Base-by-base conservation (phyloP, 2,113 vertebrate genomes). In the Hystrix cristata region DNA sequence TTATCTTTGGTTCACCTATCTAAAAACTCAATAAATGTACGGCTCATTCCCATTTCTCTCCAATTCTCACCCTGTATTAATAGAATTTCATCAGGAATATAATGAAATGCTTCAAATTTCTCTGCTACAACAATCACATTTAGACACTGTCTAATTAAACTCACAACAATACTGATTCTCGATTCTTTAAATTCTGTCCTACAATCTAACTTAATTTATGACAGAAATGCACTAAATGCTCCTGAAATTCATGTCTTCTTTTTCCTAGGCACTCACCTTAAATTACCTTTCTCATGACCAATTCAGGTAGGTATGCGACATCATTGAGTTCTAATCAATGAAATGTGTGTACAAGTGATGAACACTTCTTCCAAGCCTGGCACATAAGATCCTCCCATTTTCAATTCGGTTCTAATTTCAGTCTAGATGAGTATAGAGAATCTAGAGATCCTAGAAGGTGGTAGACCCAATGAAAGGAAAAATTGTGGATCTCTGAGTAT, bases 101-200 rank as follows among this genome's bases (percentile, higher is more conserved):
- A 87, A 92, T 76, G 31, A 97, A 69, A 12, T 48, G n/a, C 46
- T 53, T 71, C 87, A 84, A 12, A 76, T 95, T 91, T 95, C 25
- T 84, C 90, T 84, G 38, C 91, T 74, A 69, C 3, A 81, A 93
- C 46, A 94, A 72, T 90, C 62, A 76, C 31, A 1, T 90, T 92
- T 95, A 90, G 84, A 88, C 60, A 78, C n/a, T 95, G 87, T 87
- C 65, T 93, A 93, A 95, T 91, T 97, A 97, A 97, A 95, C 87
- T 95, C 87, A 94, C 34, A 83, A 13, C 57, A 74, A 64, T 94
- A 81, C 51, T 81, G 87, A 90, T 96, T 94, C 38, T 76, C 95
- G 95, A 95, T 94, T 53, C 51, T 84, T 18, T 78, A 81, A 90
- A 31, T 78, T 94, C 62, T 94, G 29, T 51, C 10, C 95, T 81